Evolutionary conservation across 2,888 invertebrate genomes (phyloP).

Genomic region (Spilosoma lubricipeda): DNA sequence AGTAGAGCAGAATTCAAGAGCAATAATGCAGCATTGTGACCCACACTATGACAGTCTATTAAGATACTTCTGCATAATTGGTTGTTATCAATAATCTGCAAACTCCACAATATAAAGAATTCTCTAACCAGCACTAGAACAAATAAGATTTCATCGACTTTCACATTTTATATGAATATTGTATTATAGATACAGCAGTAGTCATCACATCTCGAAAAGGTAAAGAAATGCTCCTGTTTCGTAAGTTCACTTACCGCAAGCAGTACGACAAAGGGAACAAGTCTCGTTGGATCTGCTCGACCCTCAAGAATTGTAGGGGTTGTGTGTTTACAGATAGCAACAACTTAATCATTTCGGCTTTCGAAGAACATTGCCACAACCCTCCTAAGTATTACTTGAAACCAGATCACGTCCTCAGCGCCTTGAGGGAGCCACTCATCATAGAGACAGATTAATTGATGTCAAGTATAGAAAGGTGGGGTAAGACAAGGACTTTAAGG

Average conservation of each 20-base stretch:
- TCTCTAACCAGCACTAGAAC: background rate
- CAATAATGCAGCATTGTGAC: too few species aligned
- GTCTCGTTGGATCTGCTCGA: conserved; percentile 79
- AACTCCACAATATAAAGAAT: background rate
- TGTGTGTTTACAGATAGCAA: conserved; percentile 71
- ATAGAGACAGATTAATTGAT: conserved; percentile 56
- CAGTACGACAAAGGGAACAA: conserved; percentile 67
- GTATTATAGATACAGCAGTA: conserved; percentile 66
- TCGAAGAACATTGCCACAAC: conserved; percentile 71
- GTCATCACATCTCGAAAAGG: conserved; percentile 80
- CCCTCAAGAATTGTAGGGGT: conserved; percentile 74
- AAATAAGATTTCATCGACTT: background rate
- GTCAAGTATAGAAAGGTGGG: background rate
- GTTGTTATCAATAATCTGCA: background rate
- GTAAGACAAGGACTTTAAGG: too few species aligned
- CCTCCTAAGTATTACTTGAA: conserved; percentile 80
- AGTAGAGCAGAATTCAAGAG: too few species aligned
- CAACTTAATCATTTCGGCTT: conserved; percentile 68
- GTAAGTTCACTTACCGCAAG: conserved; percentile 75
- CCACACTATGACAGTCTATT: too few species aligned
- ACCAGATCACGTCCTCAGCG: conserved; percentile 69
- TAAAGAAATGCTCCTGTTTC: conserved; percentile 76
- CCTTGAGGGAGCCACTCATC: conserved; percentile 67
- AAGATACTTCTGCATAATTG: too few species aligned
- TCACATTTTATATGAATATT: background rate